Percentiles rank a stretch among this genome's conserved stretches.
Evolutionary conservation across 2,797 vertebrate genomes (phyloP).

Genomic region (Crocidura indochinensis): DNA sequence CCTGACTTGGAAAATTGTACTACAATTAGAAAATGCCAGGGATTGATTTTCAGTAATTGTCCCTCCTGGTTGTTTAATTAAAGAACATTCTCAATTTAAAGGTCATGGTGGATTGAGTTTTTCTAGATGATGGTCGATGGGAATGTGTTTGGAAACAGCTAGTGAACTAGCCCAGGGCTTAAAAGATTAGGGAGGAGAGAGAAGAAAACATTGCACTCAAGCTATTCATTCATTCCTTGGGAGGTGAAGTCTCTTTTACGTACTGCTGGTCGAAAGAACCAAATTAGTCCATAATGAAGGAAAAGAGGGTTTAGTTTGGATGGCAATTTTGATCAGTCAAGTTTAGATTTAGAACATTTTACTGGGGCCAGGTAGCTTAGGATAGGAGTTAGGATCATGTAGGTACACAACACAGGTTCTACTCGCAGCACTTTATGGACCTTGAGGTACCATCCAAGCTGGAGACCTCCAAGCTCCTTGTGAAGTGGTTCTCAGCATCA

Average conservation of each 20-base stretch:
- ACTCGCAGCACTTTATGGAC: too few species aligned
- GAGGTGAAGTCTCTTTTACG: neutral
- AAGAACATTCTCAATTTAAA: constrained; percentile 85
- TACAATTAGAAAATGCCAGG: constrained; percentile 82
- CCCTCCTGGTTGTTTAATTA: constrained; percentile 86
- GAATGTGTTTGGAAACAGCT: constrained; percentile 82
- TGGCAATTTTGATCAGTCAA: neutral
- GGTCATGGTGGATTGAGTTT: constrained; percentile 82
- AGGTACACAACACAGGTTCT: too few species aligned
- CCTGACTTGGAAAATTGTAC: constrained; percentile 66
- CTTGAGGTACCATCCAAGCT: too few species aligned
- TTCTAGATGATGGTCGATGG: constrained; percentile 74
- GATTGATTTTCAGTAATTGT: constrained; percentile 83
- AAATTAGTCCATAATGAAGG: neutral
- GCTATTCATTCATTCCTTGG: neutral
- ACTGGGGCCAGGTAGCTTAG: too few species aligned
- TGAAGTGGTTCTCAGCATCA: too few species aligned
- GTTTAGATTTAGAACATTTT: neutral
- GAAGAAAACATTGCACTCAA: neutral
- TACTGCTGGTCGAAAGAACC: neutral
- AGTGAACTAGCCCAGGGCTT: constrained; percentile 55
- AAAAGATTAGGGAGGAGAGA: constrained; percentile 62
- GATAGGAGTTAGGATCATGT: too few species aligned
- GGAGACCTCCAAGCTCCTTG: too few species aligned
- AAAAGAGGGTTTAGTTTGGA: neutral